Base-by-base conservation (phyloP, 2,888 invertebrate genomes). In the Lepidochrysops patricia region DNA sequence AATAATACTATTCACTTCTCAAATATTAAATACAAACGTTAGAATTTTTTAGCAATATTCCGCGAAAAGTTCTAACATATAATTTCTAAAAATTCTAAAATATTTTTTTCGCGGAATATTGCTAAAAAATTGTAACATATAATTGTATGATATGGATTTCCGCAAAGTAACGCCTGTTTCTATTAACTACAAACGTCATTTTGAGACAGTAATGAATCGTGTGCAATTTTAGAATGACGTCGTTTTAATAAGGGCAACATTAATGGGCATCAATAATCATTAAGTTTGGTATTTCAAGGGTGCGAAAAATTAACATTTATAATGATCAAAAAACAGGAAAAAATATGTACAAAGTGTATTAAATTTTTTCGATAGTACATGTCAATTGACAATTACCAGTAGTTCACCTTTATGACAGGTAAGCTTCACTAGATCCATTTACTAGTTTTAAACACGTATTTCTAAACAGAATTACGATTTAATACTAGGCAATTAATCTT, bases 351-450 rank as follows among this genome's bases (percentile, higher is more conserved):
- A 15, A 27, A 27, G 9, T 27, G 27, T 27, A 27, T 15, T 29
- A 52, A 6, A 43, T 43, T 43, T 43, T 52, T 9, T 15, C 23
- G 52, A 13, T 15, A 52, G 26, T 52, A 50, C 50, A 50, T 50
- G 27, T 29, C 5, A 52, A 29, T 52, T 52, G 7, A 52, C 52
- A 52, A 52, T 52, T 52, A 27, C 26, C 26, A 52, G 52, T 52
- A 52, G 27, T 52, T 52, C 27, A 52, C 52, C 52, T 52, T 52
- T 52, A 52, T 26, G n/a, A 50, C 2, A 27, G 15, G 52, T 52
- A 15, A 52, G 52, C 52, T 52, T 52, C 52, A 29, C 15, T 52
- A 9, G 29, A 13, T 29, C 29, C 6, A 52, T 52, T 52, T 29
- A 52, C 27, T 52, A 29, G 27, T 52, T 52, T 52, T 27, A 15